Evolutionary conservation across 2,797 vertebrate genomes (phyloP).

Genomic region (Thunnus albacares): DNA sequence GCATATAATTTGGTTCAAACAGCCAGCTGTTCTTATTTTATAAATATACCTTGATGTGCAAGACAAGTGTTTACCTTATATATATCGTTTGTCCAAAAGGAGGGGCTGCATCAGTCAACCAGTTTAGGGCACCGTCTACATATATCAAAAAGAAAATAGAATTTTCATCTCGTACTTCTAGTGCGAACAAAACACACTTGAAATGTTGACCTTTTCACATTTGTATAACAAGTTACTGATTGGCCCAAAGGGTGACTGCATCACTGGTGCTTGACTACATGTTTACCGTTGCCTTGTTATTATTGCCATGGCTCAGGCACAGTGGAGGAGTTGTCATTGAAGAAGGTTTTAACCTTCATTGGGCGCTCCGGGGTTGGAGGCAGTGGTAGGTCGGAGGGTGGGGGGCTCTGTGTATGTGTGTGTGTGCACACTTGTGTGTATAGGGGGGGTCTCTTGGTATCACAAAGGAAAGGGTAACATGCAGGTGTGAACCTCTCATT

Average conservation of each 20-base stretch:
- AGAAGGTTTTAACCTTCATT: slow-evolving; percentile 66
- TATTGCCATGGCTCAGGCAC: slow-evolving; percentile 33
- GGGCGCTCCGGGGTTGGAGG: slow-evolving; percentile 13
- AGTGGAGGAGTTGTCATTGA: slow-evolving; percentile 48
- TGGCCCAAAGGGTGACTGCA: slow-evolving; percentile 29
- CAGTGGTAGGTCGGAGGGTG: neutral
- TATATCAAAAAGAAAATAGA: slow-evolving; percentile 14
- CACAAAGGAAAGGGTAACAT: slow-evolving; percentile 62
- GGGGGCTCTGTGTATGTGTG: neutral
- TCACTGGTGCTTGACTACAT: slow-evolving; percentile 38
- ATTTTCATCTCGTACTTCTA: slow-evolving; percentile 18
- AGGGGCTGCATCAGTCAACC: neutral
- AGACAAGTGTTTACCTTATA: neutral
- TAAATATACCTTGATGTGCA: neutral
- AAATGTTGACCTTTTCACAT: slow-evolving; percentile 52
- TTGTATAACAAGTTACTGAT: slow-evolving; percentile 34
- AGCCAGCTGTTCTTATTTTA: neutral
- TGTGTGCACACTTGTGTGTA: slow-evolving; percentile 16
- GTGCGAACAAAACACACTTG: slow-evolving; percentile 4
- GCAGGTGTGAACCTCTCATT: slow-evolving; percentile 81
- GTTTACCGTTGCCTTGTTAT: slow-evolving; percentile 44
- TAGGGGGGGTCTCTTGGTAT: slow-evolving; percentile 35
- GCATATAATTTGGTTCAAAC: neutral
- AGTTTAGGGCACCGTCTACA: neutral
- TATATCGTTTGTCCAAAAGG: slow-evolving; percentile 3